Base-by-base conservation (phyloP, 2,888 invertebrate species). In the Congeria kusceri region DNA sequence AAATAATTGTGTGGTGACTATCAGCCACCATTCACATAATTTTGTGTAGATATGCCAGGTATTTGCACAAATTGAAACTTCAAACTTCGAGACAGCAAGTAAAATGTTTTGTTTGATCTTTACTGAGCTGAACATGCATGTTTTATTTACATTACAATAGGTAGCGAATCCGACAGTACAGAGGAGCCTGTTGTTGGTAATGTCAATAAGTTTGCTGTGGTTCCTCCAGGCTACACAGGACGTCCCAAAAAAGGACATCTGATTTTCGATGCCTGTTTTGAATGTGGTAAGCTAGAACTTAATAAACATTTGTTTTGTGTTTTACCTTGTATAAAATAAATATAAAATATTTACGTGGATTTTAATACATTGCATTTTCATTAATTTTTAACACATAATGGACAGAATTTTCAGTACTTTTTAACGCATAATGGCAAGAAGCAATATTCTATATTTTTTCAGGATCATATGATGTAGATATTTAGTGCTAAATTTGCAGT, bases 241-340 rank as follows among this genome's bases (percentile, higher is more conserved):
- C 98, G 98, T 94, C 98, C 98, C 15, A 98, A 98, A 94, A 96
- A 97, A 81, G 99, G 99, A 3, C 98, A 99, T 93, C 95, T 99
- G 28, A 98, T 98, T 92, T 99, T 99, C 94, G 98, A 99, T 94
- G 98, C 99, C 1, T 97, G 98, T 20, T 99, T 97, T 94, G 99
- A 99, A 94, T 97, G 98, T 80, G 98, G 99, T 88, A 90, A 90
- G 92, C 74, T 62, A 27, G 5, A 32, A 5, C 20, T 47, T 39
- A 59, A n/a, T 25, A 9, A 44, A 44, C 46, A 13, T 44, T n/a
- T n/a, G n/a, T n/a, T n/a, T n/a, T n/a, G n/a, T 44, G 46, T 44
- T 18, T 44, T 13, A 44, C 46, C 46, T 44, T 44, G 11, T 44
- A 44, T 13, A 44, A 18, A 44, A 18, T 44, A 44, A 13, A 44